Percentiles rank a stretch among this genome's conserved stretches.
Evolutionary conservation across 2,888 invertebrate genomes (phyloP).

Genomic region (Sericinus montela): DNA sequence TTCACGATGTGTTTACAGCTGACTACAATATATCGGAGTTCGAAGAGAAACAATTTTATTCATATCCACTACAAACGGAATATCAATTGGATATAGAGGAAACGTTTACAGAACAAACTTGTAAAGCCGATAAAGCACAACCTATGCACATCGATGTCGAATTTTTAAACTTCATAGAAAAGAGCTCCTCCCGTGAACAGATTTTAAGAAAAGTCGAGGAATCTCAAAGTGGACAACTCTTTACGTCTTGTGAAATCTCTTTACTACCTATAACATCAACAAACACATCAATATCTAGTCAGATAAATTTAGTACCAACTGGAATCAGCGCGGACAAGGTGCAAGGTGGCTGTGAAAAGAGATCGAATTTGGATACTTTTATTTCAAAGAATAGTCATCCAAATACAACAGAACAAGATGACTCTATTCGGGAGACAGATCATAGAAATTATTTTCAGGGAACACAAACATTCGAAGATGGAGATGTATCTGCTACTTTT

Average conservation of each 20-base stretch:
- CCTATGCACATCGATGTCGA: background rate
- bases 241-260: background rate
- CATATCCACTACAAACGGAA: background rate
- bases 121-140: background rate
- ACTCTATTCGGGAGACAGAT: background rate
- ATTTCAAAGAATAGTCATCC: background rate
- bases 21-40: background rate
- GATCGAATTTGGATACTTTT: background rate
- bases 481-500: background rate
- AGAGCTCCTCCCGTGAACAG: background rate
- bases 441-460: background rate
- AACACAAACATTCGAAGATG: background rate
- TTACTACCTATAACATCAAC: conserved; percentile 1
- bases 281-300: conserved; percentile 9
- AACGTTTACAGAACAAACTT: background rate
- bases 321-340: background rate
- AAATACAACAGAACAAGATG: background rate
- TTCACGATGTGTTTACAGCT: background rate
- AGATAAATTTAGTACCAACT: background rate
- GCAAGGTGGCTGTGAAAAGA: background rate
- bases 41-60: background rate
- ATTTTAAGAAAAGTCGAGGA: background rate
- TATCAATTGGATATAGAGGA: background rate
- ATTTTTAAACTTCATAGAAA: conserved; percentile 1
- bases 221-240: background rate